A percentile compares a stretch with the other conserved stretches of the same genome.
Evolutionary conservation across 1,140 invertebrate species (phyloP).

Genomic region (Manduca sexta): DNA sequence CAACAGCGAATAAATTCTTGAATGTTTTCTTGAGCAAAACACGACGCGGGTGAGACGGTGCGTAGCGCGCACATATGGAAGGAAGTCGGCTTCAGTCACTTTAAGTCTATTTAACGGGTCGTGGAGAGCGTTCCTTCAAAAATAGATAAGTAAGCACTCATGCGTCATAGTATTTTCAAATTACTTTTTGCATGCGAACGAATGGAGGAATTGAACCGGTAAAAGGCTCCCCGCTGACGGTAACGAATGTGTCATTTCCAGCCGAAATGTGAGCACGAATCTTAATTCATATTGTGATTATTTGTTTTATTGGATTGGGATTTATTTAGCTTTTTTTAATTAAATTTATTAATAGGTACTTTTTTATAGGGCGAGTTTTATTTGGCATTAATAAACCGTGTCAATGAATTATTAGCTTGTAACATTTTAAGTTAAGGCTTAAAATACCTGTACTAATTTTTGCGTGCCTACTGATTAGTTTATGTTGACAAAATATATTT

Average conservation of each 20-base stretch:
- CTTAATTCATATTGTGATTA: constrained; percentile 29
- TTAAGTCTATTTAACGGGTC: constrained; percentile 65
- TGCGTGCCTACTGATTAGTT: too few species aligned
- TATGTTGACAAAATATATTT: too few species aligned
- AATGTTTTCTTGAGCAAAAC: constrained; percentile 23
- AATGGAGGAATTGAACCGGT: constrained; percentile 55
- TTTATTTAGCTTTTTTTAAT: background rate
- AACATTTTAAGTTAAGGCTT: too few species aligned
- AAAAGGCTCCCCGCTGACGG: constrained; percentile 43
- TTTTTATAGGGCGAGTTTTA: too few species aligned
- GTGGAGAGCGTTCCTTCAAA: constrained; percentile 55
- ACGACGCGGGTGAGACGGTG: constrained; percentile 36
- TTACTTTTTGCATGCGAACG: constrained; percentile 57
- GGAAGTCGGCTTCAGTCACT: constrained; percentile 55
- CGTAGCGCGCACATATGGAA: constrained; percentile 50
- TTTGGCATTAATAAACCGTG: too few species aligned
- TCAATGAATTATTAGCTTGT: too few species aligned
- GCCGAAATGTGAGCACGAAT: constrained; percentile 36
- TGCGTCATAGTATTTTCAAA: constrained; percentile 46
- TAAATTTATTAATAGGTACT: too few species aligned
- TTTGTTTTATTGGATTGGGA: constrained; percentile 9
- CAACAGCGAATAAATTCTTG: constrained; percentile 19
- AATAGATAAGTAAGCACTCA: constrained; percentile 47
- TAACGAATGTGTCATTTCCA: constrained; percentile 57
- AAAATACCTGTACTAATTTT: too few species aligned